phyloP scores from a whole-genome alignment of 1,140 invertebrate species.

The Psix sp. region DNA sequence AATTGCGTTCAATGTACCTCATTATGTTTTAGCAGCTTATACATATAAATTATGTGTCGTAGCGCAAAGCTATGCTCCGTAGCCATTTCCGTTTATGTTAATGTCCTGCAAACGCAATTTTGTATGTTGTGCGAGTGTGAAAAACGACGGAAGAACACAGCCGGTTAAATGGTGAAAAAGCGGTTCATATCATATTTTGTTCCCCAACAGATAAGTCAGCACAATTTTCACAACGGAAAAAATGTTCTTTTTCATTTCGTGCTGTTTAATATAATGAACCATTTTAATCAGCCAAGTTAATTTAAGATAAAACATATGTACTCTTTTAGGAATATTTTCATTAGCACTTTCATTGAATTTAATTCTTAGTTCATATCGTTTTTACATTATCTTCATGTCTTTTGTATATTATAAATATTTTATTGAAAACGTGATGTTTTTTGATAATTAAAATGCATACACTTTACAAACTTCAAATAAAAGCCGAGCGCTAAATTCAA shows the following conservation, averaged over 20 bases:
- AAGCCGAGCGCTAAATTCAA: no score
- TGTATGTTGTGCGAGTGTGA: constrained; percentile 24
- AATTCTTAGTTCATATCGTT: no score
- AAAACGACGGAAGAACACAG: constrained; percentile 22
- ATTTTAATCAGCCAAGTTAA: no score
- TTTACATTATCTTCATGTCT: no score
- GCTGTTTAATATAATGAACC: no score
- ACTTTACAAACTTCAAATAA: no score
- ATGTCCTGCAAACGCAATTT: constrained; percentile 29
- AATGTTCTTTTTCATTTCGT: neutral
- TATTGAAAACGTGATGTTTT: neutral
- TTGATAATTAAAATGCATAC: no score
- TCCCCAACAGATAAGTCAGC: constrained; percentile 56
- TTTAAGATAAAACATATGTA: no score
- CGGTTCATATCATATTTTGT: constrained; percentile 32
- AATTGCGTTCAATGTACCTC: constrained; percentile 40
- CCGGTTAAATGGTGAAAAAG: constrained; percentile 34
- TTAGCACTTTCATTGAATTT: no score
- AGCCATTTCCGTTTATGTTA: constrained; percentile 47
- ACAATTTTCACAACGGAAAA: constrained; percentile 9
- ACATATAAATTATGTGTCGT: constrained; percentile 38
- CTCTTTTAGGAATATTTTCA: no score
- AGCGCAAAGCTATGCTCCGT: constrained; percentile 10
- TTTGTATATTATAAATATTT: constrained; percentile 10
- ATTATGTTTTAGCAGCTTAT: constrained; percentile 44